Evolutionary conservation across 2,888 invertebrate genomes (phyloP).

Genomic region (Scaptomyza caliginosa): DNA sequence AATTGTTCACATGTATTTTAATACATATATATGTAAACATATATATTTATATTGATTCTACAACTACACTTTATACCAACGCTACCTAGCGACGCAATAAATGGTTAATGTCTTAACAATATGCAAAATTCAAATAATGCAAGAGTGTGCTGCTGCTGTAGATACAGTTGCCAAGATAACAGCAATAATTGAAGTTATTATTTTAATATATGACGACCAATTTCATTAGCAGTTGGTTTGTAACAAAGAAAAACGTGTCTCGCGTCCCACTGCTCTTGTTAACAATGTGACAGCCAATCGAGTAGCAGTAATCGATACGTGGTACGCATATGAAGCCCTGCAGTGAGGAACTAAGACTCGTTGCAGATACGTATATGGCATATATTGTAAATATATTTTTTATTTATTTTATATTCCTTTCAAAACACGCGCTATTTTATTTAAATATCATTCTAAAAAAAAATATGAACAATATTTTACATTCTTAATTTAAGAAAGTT

Average conservation of each 20-base stretch:
- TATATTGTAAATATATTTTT: slow-evolving; percentile 1
- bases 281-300: slow-evolving; percentile 23
- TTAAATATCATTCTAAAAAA: slow-evolving; percentile 12
- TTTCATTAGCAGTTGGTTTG: slow-evolving; percentile 4
- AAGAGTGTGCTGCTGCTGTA: background rate
- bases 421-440: slow-evolving; percentile 17
- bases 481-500: slow-evolving; percentile 38
- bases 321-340: slow-evolving; percentile 30
- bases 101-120: slow-evolving; percentile 7
- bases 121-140: slow-evolving; percentile 2
- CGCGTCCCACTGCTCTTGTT: slow-evolving; percentile 34
- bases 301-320: slow-evolving; percentile 49
- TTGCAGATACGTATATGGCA: slow-evolving; percentile 1
- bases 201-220: slow-evolving; percentile 12
- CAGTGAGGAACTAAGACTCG: slow-evolving; percentile 20
- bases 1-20: slow-evolving; percentile 27
- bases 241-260: slow-evolving; percentile 61
- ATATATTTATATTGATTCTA: slow-evolving; percentile 3
- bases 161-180: background rate
- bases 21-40: background rate
- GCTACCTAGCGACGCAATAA: slow-evolving; percentile 47
- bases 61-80: slow-evolving; percentile 21
- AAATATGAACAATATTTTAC: slow-evolving; percentile 15
- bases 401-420: slow-evolving; percentile 7
- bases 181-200: background rate